Base-by-base conservation (phyloP, 1,140 invertebrate genomes). In the Brachionus sp. region DNA sequence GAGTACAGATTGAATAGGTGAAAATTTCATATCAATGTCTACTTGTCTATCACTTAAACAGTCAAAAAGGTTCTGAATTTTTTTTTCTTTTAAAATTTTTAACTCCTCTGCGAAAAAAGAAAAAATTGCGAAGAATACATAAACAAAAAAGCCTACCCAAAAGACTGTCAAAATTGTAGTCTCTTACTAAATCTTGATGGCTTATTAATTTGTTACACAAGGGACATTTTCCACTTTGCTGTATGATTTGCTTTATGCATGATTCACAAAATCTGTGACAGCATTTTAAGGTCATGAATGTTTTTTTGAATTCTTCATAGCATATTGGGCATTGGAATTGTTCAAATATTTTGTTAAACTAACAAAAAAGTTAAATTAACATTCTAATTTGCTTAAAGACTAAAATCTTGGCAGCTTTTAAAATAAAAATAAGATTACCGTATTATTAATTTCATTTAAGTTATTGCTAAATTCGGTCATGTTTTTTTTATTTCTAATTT, bases 281-380 rank as follows among this genome's bases (percentile, higher is more conserved):
- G 44, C 70, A 75, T 75, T 75, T 75, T 46, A 46, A 23, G 10
- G 19, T 75, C 70, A 75, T 46, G 12, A 46, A 46, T 25, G 70
- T 75, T 25, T 46, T 75, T 75, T 44, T 9, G 7, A 75, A 75
- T 46, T 75, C 70, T 23, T 46, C 44, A 10, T 50, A 16, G 25
- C 70, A 75, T 50, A 75, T 75, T 16, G 70, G 33, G 46, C 70
- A 75, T 25, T 75, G 39, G 42, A 75, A 75, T 46, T 75, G 70
- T 4, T 75, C 42, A 25, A 75, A 50, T 25, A 75, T 75, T 46
- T 75, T 75, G 5, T 75, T 25, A 16, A 46, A 75, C 70, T 75
- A 19, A 25, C 4, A 75, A 73, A 42, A 73, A 42, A n/a, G 19
- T 23, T 25, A 64, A 64, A 64, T 64, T 64, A 64, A 64, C 0